Evolutionary conservation across 2,113 vertebrate genomes (phyloP).

Genomic region (Python bivittatus): DNA sequence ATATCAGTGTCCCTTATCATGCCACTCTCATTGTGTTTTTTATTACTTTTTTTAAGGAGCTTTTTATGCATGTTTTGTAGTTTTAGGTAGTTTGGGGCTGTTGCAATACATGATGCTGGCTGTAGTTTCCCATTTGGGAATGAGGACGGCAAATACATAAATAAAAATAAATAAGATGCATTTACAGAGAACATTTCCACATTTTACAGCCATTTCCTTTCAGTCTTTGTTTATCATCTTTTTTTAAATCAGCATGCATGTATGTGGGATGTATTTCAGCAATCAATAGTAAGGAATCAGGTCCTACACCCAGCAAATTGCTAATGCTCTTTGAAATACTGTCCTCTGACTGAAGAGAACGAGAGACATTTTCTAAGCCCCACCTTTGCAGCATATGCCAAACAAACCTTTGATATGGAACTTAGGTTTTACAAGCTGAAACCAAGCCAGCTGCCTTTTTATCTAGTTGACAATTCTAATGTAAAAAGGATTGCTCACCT

Average conservation of each 20-base stretch:
- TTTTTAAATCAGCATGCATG: not conserved
- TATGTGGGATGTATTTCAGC: rapidly evolving
- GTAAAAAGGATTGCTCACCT: not conserved
- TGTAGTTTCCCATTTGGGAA: not conserved
- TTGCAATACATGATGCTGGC: not conserved
- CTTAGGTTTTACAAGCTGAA: not conserved
- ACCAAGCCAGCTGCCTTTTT: not conserved
- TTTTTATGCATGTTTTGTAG: not conserved
- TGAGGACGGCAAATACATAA: not conserved
- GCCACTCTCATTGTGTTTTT: not conserved
- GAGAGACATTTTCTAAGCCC: not conserved
- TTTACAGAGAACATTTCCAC: not conserved
- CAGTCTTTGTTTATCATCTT: not conserved
- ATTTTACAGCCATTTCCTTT: not conserved
- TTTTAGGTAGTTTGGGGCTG: not conserved
- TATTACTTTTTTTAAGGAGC: not conserved
- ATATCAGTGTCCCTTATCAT: not conserved
- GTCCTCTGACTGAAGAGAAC: not conserved
- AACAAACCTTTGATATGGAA: not conserved
- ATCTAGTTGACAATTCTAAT: not conserved
- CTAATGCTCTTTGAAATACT: not conserved
- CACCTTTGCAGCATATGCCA: not conserved
- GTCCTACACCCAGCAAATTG: not conserved
- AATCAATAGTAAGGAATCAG: not conserved
- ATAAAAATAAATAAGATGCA: not conserved